Evolutionary conservation across 2,888 invertebrate genomes (phyloP).

Genomic region (Seira sanloemensis): DNA sequence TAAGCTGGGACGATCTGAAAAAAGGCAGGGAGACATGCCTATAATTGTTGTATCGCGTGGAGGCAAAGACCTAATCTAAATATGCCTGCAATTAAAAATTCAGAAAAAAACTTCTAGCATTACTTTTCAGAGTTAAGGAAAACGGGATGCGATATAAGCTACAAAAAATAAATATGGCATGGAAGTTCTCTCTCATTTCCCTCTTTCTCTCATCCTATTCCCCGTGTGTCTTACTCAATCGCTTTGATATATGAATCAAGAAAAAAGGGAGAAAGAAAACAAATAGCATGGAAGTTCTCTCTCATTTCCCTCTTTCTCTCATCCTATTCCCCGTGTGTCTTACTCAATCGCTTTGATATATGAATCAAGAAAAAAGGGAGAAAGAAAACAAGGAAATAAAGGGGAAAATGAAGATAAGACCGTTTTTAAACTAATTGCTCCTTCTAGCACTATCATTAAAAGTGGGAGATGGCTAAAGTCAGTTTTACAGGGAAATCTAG

Average conservation of each 20-base stretch:
- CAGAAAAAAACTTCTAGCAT: slow-evolving; percentile 65
- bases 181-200: background rate
- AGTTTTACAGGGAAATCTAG: background rate
- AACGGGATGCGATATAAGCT: background rate
- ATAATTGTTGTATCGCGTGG: slow-evolving; percentile 27
- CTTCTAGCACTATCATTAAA: slow-evolving; percentile 11
- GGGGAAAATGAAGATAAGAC: slow-evolving; percentile 7
- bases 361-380: slow-evolving; percentile 9
- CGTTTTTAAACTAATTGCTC: slow-evolving; percentile 11
- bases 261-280: slow-evolving; percentile 5
- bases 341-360: slow-evolving; percentile 21
- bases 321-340: slow-evolving; percentile 8
- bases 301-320: background rate
- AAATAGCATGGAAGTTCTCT: slow-evolving; percentile 8
- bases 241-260: slow-evolving; percentile 12
- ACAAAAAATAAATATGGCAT: slow-evolving; percentile 10
- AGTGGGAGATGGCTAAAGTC: slow-evolving; percentile 1
- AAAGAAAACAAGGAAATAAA: background rate
- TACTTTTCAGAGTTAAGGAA: background rate
- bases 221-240: slow-evolving; percentile 21
- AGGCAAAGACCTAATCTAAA: slow-evolving; percentile 69
- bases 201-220: background rate
- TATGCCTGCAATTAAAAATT: slow-evolving; percentile 73
- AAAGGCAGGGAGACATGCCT: background rate
- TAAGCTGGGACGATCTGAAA: slow-evolving; percentile 12